Base-by-base conservation (phyloP, 1,140 invertebrate genomes). In the Zaprionus nigranus region DNA sequence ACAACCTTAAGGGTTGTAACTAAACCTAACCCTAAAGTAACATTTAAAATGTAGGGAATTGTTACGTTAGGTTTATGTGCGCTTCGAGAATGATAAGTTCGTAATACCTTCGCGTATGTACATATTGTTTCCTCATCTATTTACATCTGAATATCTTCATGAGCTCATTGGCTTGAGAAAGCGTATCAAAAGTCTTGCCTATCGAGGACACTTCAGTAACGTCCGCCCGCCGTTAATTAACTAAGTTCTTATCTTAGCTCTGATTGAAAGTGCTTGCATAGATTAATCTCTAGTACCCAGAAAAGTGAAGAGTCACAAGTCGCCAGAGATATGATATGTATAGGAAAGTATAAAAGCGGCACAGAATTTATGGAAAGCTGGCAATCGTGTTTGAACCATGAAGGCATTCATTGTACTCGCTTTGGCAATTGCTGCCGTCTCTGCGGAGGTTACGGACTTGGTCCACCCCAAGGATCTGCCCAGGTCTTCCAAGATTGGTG, bases 341-440 rank as follows among this genome's bases (percentile, higher is more conserved):
- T 9, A 17, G 20, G 12, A 22, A 12, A 22, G 17, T 49, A 49
- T 49, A 49, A 1, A 49, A 49, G 3, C 2, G 4, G 17, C 2
- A 49, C 5, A 20, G 0, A 49, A 20, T 5, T 11, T 11, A 20
- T 20, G 17, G 2, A 49, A 20, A 49, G n/a, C 43, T 0, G 11
- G 2, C 43, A 49, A 49, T 20, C 17, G 43, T 49, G 17, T 49
- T 49, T 49, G 13, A 20, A 20, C 28, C 54, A 78, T 81, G 75
- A 81, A 81, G 62, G 56, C 69, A 5, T 74, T 80, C 26, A 36
- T 80, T 28, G 58, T 77, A 6, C 43, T 81, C 12, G 72, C 76
- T 56, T 59, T 81, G 76, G 51, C 77, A 59, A 38, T 81, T 11
- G 79, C 68, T 28, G 20, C 76, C 3, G 78, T 61, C 28, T 30